Base-by-base conservation (phyloP, 2,113 vertebrate genomes). In the Lepus timidus region DNA sequence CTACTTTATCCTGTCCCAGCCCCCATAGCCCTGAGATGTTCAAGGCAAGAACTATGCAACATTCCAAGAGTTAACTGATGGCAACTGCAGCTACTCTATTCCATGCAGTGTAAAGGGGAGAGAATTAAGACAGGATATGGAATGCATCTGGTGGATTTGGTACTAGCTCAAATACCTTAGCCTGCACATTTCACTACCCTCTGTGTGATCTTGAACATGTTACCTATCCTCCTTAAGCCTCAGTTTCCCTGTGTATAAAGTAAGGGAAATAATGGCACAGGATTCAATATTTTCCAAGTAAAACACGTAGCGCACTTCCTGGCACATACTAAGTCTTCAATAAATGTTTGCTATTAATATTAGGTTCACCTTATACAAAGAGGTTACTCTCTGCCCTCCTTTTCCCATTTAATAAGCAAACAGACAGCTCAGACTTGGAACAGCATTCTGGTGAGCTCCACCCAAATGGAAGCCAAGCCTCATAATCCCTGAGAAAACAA, bases 391-490 rank as follows among this genome's bases (percentile, higher is more conserved):
- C 93, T 97, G 94, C 82, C 88, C 94, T 97, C 88, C 65, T 96
- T 95, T 96, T 88, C 96, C 90, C 96, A 97, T 96, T 97, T 97
- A 95, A 97, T 95, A 96, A 97, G 96, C 96, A 97, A 96, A 97
- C 96, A 97, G 95, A 97, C 93, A 95, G 94, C 95, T 97, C 97
- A 97, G 96, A 97, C 97, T 97, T 97, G 97, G 96, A 95, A 90
- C 14, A 2, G 44, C 92, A 85, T 85, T 88, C 88, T 73, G 58
- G 94, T 97, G 96, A 95, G 91, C 96, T 97, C 97, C 96, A 95
- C 96, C 96, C 96, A 95, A 92, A 79, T 92, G 92, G 65, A 93
- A 95, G 96, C 96, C 96, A 97, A 97, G 95, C 94, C 94, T 95
- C 96, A 96, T 97, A 96, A 97, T 95, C 96, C 96, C 92, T 96